Conservation (phyloP, 2,113 vertebrate genomes). For the Coreoperca whiteheadi region DNA sequence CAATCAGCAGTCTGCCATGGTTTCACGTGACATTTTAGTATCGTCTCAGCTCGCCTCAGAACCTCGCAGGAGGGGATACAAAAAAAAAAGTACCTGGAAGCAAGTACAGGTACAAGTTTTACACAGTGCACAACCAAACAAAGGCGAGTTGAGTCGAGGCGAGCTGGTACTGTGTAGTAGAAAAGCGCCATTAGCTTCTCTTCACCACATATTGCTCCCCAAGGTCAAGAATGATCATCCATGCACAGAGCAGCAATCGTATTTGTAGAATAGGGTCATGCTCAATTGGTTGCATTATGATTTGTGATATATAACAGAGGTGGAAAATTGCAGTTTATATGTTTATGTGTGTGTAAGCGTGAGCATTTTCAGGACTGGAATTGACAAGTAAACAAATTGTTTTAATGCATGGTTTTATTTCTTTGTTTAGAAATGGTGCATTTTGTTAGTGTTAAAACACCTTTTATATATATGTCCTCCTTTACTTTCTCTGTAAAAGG, state of each 20-base stretch:
- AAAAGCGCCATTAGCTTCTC: no score
- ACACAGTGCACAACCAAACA: no score
- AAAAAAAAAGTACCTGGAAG: no score
- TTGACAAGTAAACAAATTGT: neutral
- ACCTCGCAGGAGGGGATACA: no score
- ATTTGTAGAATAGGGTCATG: neutral
- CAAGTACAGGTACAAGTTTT: no score
- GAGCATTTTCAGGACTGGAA: neutral
- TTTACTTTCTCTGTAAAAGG: neutral
- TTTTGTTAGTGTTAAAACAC: neutral
- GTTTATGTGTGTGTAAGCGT: neutral
- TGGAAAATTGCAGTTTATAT: neutral
- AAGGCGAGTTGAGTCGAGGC: no score
- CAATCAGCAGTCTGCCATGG: no score
- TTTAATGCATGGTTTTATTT: neutral
- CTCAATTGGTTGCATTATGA: neutral
- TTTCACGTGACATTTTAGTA: no score
- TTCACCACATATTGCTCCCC: neutral
- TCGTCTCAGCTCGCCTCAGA: no score
- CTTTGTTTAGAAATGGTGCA: neutral
- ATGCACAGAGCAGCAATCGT: neutral
- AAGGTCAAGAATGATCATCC: neutral
- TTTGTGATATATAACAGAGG: neutral
- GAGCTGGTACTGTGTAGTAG: no score
- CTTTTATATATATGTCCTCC: no score